These are phyloP conservation scores for Limenitis arthemis DNA, from an alignment of 2,888 invertebrate species.

Conservation along the genomic window DNA sequence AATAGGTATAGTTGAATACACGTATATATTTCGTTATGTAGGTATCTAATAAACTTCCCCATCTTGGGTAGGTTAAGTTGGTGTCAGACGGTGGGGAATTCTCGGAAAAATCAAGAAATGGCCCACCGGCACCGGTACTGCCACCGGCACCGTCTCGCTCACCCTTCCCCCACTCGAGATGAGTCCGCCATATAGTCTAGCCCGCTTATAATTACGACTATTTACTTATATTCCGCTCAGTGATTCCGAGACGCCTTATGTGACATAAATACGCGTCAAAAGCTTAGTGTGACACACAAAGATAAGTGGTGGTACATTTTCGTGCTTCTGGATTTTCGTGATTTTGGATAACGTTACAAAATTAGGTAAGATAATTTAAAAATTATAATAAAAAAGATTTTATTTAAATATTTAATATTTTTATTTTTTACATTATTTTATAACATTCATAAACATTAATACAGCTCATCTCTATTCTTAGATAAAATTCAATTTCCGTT, in stretches of 20 bases:
- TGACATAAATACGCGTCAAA: slow-evolving; percentile 14
- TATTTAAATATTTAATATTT: neutral
- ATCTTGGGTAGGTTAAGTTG: slow-evolving; percentile 6
- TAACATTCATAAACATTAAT: neutral
- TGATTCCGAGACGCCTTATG: slow-evolving; percentile 24
- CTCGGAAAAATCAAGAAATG: slow-evolving; percentile 20
- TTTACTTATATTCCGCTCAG: slow-evolving; percentile 28
- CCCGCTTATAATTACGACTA: slow-evolving; percentile 26
- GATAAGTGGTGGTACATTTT: neutral
- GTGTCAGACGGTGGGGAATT: slow-evolving; percentile 19
- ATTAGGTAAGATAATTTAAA: slow-evolving; percentile 7
- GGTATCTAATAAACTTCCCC: neutral
- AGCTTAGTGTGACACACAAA: slow-evolving; percentile 5
- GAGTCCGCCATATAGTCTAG: slow-evolving; percentile 26
- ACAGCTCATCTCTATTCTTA: no score
- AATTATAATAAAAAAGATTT: neutral
- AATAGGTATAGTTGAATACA: no score
- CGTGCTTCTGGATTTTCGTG: neutral
- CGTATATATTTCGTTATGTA: no score
- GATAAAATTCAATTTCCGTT: no score
- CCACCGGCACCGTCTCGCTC: slow-evolving; percentile 15
- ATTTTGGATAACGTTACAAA: neutral
- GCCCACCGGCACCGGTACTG: slow-evolving; percentile 4
- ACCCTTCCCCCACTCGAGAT: slow-evolving; percentile 30
- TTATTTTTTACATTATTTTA: neutral